Evolutionary conservation across 2,888 invertebrate species (phyloP).

Genomic region (Lottia gigantea): DNA sequence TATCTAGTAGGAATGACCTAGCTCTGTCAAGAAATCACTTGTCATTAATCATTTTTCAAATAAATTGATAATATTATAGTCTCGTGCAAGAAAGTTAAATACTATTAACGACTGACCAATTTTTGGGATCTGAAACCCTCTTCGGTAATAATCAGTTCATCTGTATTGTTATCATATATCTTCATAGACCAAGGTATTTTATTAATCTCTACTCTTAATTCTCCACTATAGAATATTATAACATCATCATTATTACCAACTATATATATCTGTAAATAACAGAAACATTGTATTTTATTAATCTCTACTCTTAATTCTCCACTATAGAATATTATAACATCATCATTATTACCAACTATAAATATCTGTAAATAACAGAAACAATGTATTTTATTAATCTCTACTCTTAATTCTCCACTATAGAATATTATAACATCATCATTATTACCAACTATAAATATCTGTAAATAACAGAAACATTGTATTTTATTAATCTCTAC

Average conservation of each 20-base stretch:
- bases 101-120: neutral
- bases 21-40: too few relatives aligned
- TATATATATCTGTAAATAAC: neutral
- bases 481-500: conserved; percentile 13
- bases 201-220: conserved; percentile 16
- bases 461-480: neutral
- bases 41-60: too few relatives aligned
- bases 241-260: neutral
- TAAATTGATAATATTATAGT: too few relatives aligned
- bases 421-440: conserved; percentile 5
- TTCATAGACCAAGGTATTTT: conserved; percentile 13
- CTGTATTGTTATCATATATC: conserved; percentile 14
- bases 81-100: too few relatives aligned
- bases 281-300: neutral
- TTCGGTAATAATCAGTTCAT: conserved; percentile 3
- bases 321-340: neutral
- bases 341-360: neutral
- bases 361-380: neutral
- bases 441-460: neutral
- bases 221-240: conserved; percentile 15
- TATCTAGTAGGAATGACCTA: too few relatives aligned
- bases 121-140: neutral
- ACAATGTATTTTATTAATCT: neutral
- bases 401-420: conserved; percentile 10
- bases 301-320: conserved; percentile 12